Base-by-base conservation (phyloP, 2,113 vertebrate genomes). In the Salminus brasiliensis region DNA sequence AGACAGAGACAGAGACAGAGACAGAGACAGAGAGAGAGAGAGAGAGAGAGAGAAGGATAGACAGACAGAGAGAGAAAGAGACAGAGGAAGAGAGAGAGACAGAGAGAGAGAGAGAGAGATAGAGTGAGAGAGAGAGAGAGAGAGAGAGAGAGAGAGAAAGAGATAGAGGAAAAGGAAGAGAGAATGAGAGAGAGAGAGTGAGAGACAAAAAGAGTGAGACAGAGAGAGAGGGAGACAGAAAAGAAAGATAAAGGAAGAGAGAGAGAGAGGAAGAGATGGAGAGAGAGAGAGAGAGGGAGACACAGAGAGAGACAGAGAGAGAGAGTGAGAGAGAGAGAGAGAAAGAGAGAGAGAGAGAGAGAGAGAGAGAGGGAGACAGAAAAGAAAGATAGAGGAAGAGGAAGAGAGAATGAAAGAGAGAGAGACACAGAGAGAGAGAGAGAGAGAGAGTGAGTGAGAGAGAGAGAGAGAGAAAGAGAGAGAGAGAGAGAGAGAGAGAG, bases 51-150 rank as follows among this genome's bases (percentile, higher is more conserved):
- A 63, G 52, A 78, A 55, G 55, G n/a, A 52, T 59, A 36, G 65
- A 27, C 0, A 27, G 39, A 52, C 53, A 74, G 32, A 21, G 55
- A 21, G 55, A 55, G 78, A 27, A 36, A 75, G 67, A 45, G 49
- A 57, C 59, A 72, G 59, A 65, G 30, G 53, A 25, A 39, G 32
- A 63, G 52, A 78, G 65, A 65, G n/a, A 52, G 67, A 21, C 11
- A 13, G 29, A 21, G 3, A n/a, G 18, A 43, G 15, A 27, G 16
- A 55, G 4, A 55, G 5, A 7, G 3, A 5, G 6, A n/a, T 21
- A 8, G 9, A 5, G 9, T 39, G 13, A 8, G 8, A 55, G 5
- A 25, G 0, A 23, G 8, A 10, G 4, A 55, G 18, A 21, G 18
- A 49, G 47, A 10, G n/a, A 55, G 23, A n/a, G 47, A n/a, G 9